Evolutionary conservation across 2,113 vertebrate species (phyloP).

Genomic region (Lichenostomus cassidix): DNA sequence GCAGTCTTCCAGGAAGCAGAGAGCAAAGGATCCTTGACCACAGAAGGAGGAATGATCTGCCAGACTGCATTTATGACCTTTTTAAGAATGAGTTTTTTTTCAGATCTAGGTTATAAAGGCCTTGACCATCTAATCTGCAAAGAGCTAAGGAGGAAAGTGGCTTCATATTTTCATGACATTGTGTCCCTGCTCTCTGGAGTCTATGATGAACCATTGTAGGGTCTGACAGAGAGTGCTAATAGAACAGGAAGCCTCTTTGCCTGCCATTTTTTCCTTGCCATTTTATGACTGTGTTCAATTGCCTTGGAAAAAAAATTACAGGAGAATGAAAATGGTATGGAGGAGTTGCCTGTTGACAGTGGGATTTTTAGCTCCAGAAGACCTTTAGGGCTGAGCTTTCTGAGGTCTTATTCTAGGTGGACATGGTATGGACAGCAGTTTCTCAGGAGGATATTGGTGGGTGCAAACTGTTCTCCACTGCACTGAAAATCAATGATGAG

Average conservation of each 20-base stretch:
- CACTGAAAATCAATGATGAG: neutral
- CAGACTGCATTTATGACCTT: neutral
- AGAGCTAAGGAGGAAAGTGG: neutral
- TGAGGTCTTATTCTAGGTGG: neutral
- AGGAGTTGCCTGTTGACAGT: neutral
- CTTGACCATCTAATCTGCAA: neutral
- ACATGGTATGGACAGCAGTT: neutral
- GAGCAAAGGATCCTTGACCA: neutral
- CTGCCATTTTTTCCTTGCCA: neutral
- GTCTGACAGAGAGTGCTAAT: neutral
- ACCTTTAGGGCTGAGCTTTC: neutral
- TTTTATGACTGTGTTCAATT: neutral
- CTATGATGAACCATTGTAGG: neutral
- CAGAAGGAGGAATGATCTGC: neutral
- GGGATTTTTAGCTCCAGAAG: neutral
- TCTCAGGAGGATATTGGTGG: neutral
- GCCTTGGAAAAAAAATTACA: neutral
- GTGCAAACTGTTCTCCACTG: neutral
- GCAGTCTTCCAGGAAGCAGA: neutral
- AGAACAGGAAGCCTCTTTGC: neutral
- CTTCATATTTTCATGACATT: neutral
- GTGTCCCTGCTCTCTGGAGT: neutral
- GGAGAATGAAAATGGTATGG: neutral
- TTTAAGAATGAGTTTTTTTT: neutral
- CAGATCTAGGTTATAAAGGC: neutral